These are phyloP conservation scores for Temnothorax ravouxi DNA, from an alignment of 2,888 invertebrate species.

Conservation along the genomic window DNA sequence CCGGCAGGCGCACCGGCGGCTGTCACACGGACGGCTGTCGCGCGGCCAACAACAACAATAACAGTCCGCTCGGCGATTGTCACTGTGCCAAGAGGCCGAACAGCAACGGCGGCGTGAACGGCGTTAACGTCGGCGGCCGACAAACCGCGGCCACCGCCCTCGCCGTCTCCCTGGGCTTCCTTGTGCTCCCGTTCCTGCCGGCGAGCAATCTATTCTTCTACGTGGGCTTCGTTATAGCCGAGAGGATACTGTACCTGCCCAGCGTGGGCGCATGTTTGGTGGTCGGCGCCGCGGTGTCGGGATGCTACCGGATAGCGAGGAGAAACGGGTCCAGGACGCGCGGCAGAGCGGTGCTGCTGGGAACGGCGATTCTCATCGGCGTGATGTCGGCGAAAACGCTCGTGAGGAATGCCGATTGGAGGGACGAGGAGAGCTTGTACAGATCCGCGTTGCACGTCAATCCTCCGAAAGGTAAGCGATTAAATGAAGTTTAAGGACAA, in stretches of 20 bases:
- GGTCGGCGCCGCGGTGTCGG: constrained; percentile 89
- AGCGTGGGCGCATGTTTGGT: constrained; percentile 98
- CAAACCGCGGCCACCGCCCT: constrained; percentile 88
- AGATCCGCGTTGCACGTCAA: constrained; percentile 96
- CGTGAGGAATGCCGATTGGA: constrained; percentile 96
- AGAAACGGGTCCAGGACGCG: constrained; percentile 86
- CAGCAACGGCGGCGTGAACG: constrained; percentile 74
- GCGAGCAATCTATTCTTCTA: constrained; percentile 99
- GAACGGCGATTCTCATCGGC: constrained; percentile 88
- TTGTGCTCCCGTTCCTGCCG: constrained; percentile 97
- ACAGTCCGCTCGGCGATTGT: constrained; percentile 87
- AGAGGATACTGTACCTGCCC: constrained; percentile 97
- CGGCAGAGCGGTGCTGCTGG: constrained; percentile 74
- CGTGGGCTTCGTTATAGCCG: constrained; percentile 99
- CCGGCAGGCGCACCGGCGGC: constrained; percentile 90
- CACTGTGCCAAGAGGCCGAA: constrained; percentile 85
- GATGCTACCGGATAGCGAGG: constrained; percentile 80
- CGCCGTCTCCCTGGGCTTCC: constrained; percentile 89
- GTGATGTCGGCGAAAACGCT: constrained; percentile 92
- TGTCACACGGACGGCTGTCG: constrained; percentile 91
- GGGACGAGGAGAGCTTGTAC: constrained; percentile 96
- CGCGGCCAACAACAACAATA: constrained; percentile 91
- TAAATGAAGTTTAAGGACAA: neutral
- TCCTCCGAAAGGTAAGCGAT: constrained; percentile 96
- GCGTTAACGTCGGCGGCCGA: constrained; percentile 87